Evolutionary conservation across 35 echinoderm and acorn worm genomes (phyloP).

Genomic region (Eucidaris tribuloides): DNA sequence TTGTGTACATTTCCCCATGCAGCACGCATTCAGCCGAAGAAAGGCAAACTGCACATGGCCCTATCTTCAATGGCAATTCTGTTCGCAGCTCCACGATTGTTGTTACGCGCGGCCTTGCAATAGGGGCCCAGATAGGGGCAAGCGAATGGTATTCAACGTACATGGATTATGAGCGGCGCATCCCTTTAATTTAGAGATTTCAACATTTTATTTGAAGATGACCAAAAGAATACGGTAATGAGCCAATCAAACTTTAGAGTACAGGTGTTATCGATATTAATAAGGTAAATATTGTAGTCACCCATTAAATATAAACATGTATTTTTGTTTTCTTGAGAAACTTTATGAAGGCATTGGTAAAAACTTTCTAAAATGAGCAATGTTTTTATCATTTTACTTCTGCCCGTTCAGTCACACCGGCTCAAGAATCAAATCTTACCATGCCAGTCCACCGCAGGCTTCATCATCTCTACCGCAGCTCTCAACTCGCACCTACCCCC

Average conservation of each 20-base stretch:
- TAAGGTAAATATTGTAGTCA: not conserved
- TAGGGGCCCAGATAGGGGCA: too few species aligned
- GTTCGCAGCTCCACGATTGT: too few species aligned
- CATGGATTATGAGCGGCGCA: too few species aligned
- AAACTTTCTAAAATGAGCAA: not conserved
- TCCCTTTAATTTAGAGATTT: too few species aligned
- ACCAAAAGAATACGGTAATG: too few species aligned
- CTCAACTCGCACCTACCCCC: conserved; percentile 7
- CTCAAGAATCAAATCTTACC: conserved; percentile 53
- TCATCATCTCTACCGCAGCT: conserved; percentile 5
- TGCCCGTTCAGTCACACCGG: conserved; percentile 57
- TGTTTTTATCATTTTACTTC: conserved; percentile 15
- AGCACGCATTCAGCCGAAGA: too few species aligned
- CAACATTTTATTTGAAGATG: too few species aligned
- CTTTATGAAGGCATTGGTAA: not conserved
- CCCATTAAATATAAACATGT: not conserved
- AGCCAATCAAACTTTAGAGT: not conserved
- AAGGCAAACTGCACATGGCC: too few species aligned
- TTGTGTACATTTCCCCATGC: too few species aligned
- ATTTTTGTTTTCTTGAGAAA: not conserved
- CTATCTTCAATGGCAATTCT: too few species aligned
- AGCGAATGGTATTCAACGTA: too few species aligned
- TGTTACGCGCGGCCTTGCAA: too few species aligned
- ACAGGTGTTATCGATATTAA: not conserved
- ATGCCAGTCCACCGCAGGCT: conserved; percentile 28